Evolutionary conservation across 1,140 invertebrate genomes (phyloP).

Genomic region (Ooceraea biroi): DNA sequence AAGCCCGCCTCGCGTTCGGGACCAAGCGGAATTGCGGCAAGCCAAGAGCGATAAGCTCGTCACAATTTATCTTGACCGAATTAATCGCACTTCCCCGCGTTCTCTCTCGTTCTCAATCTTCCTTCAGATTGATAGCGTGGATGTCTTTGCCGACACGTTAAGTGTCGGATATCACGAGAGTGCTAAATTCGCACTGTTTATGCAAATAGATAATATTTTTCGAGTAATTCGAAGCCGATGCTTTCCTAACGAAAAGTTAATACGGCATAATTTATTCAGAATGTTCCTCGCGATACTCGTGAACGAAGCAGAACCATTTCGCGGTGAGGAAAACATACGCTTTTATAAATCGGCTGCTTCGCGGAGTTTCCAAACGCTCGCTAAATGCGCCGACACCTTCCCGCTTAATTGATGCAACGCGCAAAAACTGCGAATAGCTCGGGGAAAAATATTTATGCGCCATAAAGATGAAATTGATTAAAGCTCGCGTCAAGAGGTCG

Average conservation of each 20-base stretch:
- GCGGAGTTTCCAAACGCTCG: conserved; percentile 34
- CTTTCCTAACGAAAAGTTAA: too few species aligned
- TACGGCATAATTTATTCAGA: too few species aligned
- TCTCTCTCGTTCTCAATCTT: conserved; percentile 10
- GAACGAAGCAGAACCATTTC: too few species aligned
- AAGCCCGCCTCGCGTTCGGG: conserved; percentile 57
- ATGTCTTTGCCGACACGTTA: too few species aligned
- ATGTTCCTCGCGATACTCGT: too few species aligned
- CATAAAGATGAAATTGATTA: conserved; percentile 55
- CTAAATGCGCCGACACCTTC: conserved; percentile 3
- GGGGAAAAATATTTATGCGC: conserved; percentile 49
- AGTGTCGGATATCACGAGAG: too few species aligned
- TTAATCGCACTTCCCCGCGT: conserved; percentile 46
- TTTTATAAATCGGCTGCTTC: conserved; percentile 35
- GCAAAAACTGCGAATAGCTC: conserved; percentile 16
- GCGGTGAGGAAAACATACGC: neutral
- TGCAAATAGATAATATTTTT: too few species aligned
- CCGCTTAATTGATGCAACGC: conserved; percentile 47
- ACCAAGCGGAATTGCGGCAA: conserved; percentile 29
- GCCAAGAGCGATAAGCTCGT: conserved; percentile 60
- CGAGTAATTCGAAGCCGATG: too few species aligned
- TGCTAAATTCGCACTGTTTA: too few species aligned
- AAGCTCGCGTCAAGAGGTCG: conserved; percentile 33
- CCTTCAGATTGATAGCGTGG: neutral
- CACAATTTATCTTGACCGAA: conserved; percentile 58